These are phyloP conservation scores for Poecilus cupreus DNA, from an alignment of 2,888 invertebrate genomes.

Conservation along the genomic window DNA sequence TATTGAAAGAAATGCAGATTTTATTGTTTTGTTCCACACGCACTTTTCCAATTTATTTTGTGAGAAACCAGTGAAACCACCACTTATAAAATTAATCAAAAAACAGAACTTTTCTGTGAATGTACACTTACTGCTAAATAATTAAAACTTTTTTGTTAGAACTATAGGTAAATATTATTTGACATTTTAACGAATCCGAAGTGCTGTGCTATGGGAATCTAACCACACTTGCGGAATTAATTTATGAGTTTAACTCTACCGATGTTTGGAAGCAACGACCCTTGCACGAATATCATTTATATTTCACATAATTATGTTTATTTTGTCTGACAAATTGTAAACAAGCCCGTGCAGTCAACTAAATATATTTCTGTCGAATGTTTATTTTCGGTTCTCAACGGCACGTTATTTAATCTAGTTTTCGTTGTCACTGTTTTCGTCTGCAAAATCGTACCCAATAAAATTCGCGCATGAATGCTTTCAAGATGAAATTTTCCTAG, in stretches of 20 bases:
- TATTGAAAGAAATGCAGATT: neutral
- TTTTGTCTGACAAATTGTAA: neutral
- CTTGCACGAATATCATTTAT: constrained; percentile 19
- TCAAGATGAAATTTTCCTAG: neutral
- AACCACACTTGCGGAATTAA: neutral
- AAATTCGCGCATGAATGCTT: neutral
- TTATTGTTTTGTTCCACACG: neutral
- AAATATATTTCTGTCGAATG: neutral
- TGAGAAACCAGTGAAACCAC: neutral
- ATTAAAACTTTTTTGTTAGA: neutral
- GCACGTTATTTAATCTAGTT: neutral
- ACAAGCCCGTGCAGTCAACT: neutral
- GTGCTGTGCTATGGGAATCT: neutral
- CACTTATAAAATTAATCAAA: constrained; percentile 9
- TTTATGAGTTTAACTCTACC: neutral
- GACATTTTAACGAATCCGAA: too few species aligned
- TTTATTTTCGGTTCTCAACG: neutral
- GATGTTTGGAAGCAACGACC: neutral
- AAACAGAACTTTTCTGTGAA: constrained; percentile 9
- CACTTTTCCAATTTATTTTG: constrained; percentile 4
- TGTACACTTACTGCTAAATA: constrained; percentile 6
- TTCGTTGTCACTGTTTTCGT: neutral
- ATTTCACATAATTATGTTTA: neutral
- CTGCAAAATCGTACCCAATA: neutral
- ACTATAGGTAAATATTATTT: neutral